Base-by-base conservation (phyloP, 2,113 vertebrate species). In the Sinocyclocheilus rhinocerous region DNA sequence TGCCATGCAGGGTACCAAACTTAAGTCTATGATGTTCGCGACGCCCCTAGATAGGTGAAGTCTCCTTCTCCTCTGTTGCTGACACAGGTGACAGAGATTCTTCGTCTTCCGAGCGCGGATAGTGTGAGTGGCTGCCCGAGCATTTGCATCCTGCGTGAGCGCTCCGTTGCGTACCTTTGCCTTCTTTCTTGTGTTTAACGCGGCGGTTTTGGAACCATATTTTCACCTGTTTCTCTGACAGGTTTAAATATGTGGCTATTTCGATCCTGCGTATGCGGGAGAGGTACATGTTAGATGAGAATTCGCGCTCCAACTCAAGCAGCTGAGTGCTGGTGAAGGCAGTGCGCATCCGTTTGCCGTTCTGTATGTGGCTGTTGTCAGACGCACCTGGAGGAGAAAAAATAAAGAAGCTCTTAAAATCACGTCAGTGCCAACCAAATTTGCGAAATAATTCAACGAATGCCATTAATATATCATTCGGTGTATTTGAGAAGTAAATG, bases 201-300 rank as follows among this genome's bases (percentile, higher is more conserved):
- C 98, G 93, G 84, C 98, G 96, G 92, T 99, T 99, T 91, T 99
- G 98, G 90, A 99, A 99, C 98, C 98, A 99, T 92, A 99, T 99
- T 91, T 99, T 99, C 92, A 99, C 98, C 90, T 99, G 98, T 81
- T 99, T 99, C 94, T 99, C 98, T 0, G 98, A 98, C 80, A 99
- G 95, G 92, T 96, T 99, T 91, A 99, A 93, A 92, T 99, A 99
- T 1, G 98, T 98, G 80, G 98, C 98, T 86, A 99, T 99, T 89
- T 99, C 98, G 90, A 99, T 99, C 87, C 98, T 95, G 69, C 98
- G 94, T 59, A 99, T 95, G 55, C 98, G 96, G 2, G 98, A 99
- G 69, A 99, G 96, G 91, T 99, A 99, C 97, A 99, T 99, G 92
- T 99, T 99, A 86, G 97, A 97, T 13, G 98, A 98, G 90, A 99